Conservation (phyloP, 92 coral and sea anemone genomes). For the Hydrozoanthus gracilis region DNA sequence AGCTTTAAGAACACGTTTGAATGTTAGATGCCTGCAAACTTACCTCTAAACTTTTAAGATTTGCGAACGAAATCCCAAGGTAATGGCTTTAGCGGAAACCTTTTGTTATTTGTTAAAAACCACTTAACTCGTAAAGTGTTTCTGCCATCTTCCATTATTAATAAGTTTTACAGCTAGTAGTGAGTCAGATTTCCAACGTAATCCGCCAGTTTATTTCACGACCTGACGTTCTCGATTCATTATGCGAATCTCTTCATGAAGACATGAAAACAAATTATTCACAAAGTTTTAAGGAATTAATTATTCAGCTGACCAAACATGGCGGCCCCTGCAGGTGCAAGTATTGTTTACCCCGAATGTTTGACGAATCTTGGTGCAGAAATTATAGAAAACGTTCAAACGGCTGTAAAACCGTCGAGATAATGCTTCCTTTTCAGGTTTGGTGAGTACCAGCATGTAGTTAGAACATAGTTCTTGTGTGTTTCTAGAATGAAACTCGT, state of each 20-base stretch:
- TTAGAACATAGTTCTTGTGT: no score
- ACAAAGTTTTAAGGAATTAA: not conserved
- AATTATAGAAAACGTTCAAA: not conserved
- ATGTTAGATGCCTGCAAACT: not conserved
- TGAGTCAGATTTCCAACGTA: not conserved
- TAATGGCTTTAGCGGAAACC: not conserved
- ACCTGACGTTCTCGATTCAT: not conserved
- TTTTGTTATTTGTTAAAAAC: not conserved
- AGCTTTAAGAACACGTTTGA: not conserved
- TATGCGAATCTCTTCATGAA: not conserved
- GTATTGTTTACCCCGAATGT: not conserved
- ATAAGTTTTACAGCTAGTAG: not conserved
- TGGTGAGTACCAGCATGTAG: no score
- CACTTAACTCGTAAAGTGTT: not conserved
- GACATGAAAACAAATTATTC: not conserved
- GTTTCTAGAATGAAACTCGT: no score
- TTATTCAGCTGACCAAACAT: not conserved
- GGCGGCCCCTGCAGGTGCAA: slow-evolving; percentile 19
- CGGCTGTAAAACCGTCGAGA: not conserved
- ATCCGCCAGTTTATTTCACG: not conserved
- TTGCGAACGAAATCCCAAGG: not conserved
- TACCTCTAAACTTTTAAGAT: not conserved
- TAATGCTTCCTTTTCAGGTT: not conserved
- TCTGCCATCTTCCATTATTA: not conserved
- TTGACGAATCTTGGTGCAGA: not conserved